A percentile compares a stretch with the other conserved stretches of the same genome.
These are phyloP conservation scores for Oscheius sp. DNA, from an alignment of 2,888 invertebrate species.

Conservation along the genomic window DNA sequence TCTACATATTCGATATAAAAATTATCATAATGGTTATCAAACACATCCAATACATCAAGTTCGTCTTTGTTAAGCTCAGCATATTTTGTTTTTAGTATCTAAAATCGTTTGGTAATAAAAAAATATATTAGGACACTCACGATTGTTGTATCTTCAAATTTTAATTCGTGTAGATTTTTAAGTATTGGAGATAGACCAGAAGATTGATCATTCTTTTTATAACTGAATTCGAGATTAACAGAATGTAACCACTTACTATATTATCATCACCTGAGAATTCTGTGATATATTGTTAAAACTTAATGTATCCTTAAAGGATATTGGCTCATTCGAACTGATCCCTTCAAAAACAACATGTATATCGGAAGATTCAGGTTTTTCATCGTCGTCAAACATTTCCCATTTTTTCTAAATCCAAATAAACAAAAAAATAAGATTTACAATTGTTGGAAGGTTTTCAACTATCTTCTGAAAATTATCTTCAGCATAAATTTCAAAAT, in stretches of 20 bases:
- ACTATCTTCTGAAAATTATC: background rate
- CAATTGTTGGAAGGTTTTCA: background rate
- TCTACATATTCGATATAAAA: conserved; percentile 6
- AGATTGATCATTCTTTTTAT: background rate
- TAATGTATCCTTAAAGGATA: too few species aligned
- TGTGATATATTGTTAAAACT: too few species aligned
- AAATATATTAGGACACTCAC: background rate
- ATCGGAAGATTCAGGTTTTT: background rate
- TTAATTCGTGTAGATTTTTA: background rate
- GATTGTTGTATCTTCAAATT: background rate
- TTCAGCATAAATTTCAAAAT: conserved; percentile 14
- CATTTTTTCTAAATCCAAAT: background rate
- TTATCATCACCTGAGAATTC: too few species aligned
- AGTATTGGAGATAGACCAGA: background rate
- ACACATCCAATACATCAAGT: conserved; percentile 1
- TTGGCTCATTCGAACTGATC: too few species aligned
- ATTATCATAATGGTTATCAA: conserved; percentile 5
- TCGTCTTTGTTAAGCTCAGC: background rate
- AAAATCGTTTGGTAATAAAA: background rate
- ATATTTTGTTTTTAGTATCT: conserved; percentile 3
- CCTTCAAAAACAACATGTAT: too few species aligned
- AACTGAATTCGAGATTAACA: too few species aligned
- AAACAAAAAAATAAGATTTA: background rate
- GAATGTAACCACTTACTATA: too few species aligned
- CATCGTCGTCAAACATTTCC: background rate